Conservation (phyloP, 1,140 invertebrate species). For the Drosophila miranda region DNA sequence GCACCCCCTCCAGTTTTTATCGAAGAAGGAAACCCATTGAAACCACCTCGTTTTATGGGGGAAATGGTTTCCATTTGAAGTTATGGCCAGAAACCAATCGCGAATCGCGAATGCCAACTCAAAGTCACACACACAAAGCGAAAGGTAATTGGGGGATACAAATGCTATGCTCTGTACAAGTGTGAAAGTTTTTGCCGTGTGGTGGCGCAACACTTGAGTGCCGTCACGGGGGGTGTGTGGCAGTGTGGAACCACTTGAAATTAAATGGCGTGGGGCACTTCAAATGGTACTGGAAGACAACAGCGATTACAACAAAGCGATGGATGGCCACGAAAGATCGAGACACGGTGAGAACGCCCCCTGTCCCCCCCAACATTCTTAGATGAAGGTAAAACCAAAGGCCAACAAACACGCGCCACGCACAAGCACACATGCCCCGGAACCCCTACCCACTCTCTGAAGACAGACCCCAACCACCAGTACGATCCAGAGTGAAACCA, state of each 20-base stretch:
- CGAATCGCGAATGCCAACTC: conserved; percentile 41
- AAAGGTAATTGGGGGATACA: conserved; percentile 27
- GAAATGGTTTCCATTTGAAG: conserved; percentile 25
- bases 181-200: conserved; percentile 16
- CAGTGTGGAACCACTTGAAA: conserved; percentile 59
- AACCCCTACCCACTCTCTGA: background rate
- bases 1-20: no score
- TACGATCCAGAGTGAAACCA: conserved; percentile 15
- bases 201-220: conserved; percentile 22
- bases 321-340: conserved; percentile 19
- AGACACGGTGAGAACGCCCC: conserved; percentile 29
- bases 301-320: conserved; percentile 57
- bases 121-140: conserved; percentile 9
- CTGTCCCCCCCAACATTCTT: background rate
- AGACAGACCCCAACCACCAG: background rate
- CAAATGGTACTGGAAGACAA: conserved; percentile 46
- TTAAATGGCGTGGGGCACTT: conserved; percentile 63
- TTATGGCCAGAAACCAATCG: conserved; percentile 40
- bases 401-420: conserved; percentile 57
- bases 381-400: conserved; percentile 58
- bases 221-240: conserved; percentile 13
- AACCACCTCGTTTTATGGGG: background rate
- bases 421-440: conserved; percentile 31
- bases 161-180: conserved; percentile 3
- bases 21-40: no score